A percentile compares a stretch with the other conserved stretches of the same genome.
These are phyloP conservation scores for Callorhinus ursinus DNA, from an alignment of 2,113 vertebrate genomes.

Conservation along the genomic window DNA sequence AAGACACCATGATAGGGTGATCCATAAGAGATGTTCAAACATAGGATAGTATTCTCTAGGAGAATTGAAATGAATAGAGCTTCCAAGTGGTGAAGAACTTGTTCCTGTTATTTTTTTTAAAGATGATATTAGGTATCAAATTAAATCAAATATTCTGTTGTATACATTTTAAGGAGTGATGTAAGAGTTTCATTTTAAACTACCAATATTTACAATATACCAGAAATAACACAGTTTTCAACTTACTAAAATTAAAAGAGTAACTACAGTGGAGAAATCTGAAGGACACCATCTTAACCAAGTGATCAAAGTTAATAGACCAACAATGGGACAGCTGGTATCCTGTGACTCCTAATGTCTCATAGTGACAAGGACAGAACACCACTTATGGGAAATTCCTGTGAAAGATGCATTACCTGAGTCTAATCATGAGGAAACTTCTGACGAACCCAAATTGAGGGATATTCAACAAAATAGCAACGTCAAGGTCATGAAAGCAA, in stretches of 20 bases:
- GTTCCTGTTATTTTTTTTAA: slow-evolving; percentile 2
- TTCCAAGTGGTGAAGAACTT: neutral
- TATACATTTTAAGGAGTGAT: neutral
- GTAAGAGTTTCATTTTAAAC: neutral
- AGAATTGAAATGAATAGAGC: neutral
- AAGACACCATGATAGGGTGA: neutral
- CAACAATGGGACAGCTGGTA: neutral
- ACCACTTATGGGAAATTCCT: neutral
- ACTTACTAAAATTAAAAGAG: neutral
- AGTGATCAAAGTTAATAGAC: neutral
- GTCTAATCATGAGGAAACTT: neutral
- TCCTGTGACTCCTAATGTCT: neutral
- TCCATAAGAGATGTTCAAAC: neutral
- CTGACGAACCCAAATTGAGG: neutral
- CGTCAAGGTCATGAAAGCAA: neutral
- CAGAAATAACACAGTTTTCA: neutral
- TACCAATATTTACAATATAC: neutral
- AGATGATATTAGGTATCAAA: neutral
- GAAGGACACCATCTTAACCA: neutral
- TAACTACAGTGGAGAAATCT: neutral
- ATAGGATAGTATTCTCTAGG: neutral
- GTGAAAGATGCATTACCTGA: neutral
- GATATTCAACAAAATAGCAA: neutral
- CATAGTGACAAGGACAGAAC: neutral
- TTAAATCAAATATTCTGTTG: neutral